Conservation (phyloP, 2,888 invertebrate genomes). For the Anoplius nigerrimus region DNA sequence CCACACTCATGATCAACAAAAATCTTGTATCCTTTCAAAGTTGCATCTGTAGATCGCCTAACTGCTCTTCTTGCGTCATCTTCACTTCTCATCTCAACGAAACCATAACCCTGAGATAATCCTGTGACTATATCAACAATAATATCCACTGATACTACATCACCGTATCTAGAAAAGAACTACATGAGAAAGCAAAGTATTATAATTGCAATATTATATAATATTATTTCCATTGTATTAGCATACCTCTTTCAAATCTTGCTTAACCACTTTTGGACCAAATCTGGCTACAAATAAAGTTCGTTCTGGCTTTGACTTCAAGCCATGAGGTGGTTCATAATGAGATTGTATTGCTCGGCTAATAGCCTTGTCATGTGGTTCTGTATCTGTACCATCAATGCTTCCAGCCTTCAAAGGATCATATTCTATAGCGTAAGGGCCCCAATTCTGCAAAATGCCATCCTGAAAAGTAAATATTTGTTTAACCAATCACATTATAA, state of each 20-base stretch:
- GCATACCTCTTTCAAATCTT: conserved; percentile 76
- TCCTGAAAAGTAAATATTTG: conserved; percentile 16
- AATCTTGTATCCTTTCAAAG: conserved; percentile 82
- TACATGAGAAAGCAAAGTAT: conserved; percentile 75
- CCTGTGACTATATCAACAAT: conserved; percentile 90
- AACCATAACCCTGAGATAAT: conserved; percentile 88
- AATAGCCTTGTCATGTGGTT: conserved; percentile 88
- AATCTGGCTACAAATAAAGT: conserved; percentile 87
- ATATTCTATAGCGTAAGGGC: conserved; percentile 79
- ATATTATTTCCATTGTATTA: background rate
- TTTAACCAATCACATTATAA: background rate
- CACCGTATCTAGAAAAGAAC: conserved; percentile 81
- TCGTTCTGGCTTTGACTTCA: conserved; percentile 82
- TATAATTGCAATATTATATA: background rate
- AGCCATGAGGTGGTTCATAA: conserved; percentile 81
- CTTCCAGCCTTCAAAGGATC: conserved; percentile 90
- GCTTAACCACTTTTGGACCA: conserved; percentile 80
- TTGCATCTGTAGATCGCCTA: conserved; percentile 78
- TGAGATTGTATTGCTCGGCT: conserved; percentile 82
- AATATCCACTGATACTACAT: conserved; percentile 77
- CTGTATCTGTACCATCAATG: conserved; percentile 90
- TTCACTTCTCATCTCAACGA: conserved; percentile 85
- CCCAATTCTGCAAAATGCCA: conserved; percentile 73
- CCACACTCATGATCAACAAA: conserved; percentile 88
- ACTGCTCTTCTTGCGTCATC: conserved; percentile 80